phyloP scores from a whole-genome alignment of 1,140 invertebrate genomes.

The Cepaea nemoralis region DNA sequence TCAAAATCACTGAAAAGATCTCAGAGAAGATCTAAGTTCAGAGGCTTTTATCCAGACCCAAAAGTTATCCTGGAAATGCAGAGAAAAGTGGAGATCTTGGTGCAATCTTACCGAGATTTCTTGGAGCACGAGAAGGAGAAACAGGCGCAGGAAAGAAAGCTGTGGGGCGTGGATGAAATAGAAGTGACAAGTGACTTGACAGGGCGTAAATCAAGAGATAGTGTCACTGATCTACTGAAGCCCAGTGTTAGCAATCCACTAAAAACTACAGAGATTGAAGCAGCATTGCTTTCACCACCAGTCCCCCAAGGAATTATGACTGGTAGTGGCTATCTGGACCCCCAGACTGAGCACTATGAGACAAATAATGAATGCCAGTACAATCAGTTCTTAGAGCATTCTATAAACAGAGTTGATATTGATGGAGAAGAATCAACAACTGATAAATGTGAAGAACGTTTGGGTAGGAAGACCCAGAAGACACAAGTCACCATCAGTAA shows the following conservation, averaged over 20 bases:
- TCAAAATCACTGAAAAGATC: background rate
- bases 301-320: background rate
- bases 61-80: background rate
- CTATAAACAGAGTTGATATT: no score
- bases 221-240: no score
- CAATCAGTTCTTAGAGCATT: background rate
- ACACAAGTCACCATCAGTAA: no score
- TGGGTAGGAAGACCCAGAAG: background rate
- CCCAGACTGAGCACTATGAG: background rate
- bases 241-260: no score
- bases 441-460: background rate
- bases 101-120: background rate
- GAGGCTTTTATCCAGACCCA: background rate
- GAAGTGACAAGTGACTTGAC: background rate
- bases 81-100: constrained; percentile 1
- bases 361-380: background rate
- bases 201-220: background rate
- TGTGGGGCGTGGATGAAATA: background rate
- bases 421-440: no score
- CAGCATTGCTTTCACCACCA: background rate
- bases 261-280: background rate
- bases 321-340: background rate
- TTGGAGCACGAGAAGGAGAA: background rate
- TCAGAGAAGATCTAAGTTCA: background rate
- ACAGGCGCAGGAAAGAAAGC: background rate